Base-by-base conservation (phyloP, 2,113 vertebrate species). In the Hystrix cristata region DNA sequence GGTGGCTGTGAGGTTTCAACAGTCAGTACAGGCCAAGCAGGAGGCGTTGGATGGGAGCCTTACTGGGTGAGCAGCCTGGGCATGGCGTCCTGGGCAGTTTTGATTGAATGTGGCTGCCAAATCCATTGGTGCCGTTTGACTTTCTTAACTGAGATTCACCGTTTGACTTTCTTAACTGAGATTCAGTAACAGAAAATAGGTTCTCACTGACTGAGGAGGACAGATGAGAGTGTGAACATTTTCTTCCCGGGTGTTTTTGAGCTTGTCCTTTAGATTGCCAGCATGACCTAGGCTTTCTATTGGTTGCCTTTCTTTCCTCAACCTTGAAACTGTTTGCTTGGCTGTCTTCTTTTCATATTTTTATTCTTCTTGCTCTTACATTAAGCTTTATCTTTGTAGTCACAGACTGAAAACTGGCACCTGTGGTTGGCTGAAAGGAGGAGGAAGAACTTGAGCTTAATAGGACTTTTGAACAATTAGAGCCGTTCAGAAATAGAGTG, bases 381-480 rank as follows among this genome's bases (percentile, higher is more conserved):
- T 82, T 93, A 53, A 80, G 11, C 55, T 94, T 91, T 69, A 48
- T 69, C 29, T 93, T 91, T 51, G 29, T 95, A 43, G 89, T 29
- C 57, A 46, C 12, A n/a, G 60, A 48, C 59, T 53, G 91, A 88
- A 60, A 93, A 79, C 27, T 74, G 55, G 74, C 74, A 64, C 60
- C 78, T 16, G 16, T 51, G 60, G 27, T 62, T 88, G 69, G 29
- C 53, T 87, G 85, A 94, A 53, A 64, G 60, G 60, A 72, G 38
- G 57, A 72, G 51, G 48, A 67, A 67, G 55, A 31, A 62, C 67
- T 65, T 71, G 9, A 72, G 80, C 55, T 82, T 95, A 64, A 34
- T 23, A 76, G 91, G 90, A 87, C 89, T 95, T 97, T 94, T 79
- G 64, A 85, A 64, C 76, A 81, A 29, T 85, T 83, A 65, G 71